Percentiles rank a stretch among this genome's conserved stretches.
These are phyloP conservation scores for Diorhabda carinulata DNA, from an alignment of 1,140 invertebrate genomes.

Conservation along the genomic window DNA sequence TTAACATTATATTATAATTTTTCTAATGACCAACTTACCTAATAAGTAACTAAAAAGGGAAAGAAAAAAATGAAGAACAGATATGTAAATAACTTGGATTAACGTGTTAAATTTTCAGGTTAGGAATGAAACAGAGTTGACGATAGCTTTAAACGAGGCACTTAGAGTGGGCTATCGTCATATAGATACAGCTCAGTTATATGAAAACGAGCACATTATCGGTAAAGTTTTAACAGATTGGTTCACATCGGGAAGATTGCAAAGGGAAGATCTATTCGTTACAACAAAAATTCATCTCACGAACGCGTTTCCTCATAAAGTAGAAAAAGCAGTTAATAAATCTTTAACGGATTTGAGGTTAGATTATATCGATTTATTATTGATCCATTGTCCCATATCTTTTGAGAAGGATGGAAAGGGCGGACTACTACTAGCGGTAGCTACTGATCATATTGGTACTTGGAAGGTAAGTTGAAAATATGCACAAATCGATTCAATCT, in stretches of 20 bases:
- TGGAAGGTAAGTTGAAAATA: slow-evolving; percentile 60
- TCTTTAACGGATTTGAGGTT: slow-evolving; percentile 68
- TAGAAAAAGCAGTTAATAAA: slow-evolving; percentile 54
- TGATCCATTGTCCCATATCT: slow-evolving; percentile 74
- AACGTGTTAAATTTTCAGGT: no score
- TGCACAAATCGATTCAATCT: no score
- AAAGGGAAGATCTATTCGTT: slow-evolving; percentile 72
- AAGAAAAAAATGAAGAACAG: no score
- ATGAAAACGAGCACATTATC: slow-evolving; percentile 76
- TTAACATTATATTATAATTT: no score
- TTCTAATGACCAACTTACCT: no score
- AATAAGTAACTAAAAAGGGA: no score
- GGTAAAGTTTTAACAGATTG: slow-evolving; percentile 71
- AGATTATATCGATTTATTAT: slow-evolving; percentile 78
- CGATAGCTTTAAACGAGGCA: slow-evolving; percentile 58
- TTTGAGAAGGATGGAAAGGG: slow-evolving; percentile 49
- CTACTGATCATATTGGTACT: slow-evolving; percentile 57
- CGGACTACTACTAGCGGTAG: slow-evolving; percentile 42
- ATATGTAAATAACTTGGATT: no score
- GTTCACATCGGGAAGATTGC: slow-evolving; percentile 56
- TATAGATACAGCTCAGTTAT: slow-evolving; percentile 78
- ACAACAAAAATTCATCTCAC: slow-evolving; percentile 66
- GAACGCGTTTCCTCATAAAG: slow-evolving; percentile 50
- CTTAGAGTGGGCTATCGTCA: slow-evolving; percentile 67
- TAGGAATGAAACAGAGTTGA: no score